Conservation (phyloP, 2,797 vertebrate genomes). For the Periparus ater region DNA sequence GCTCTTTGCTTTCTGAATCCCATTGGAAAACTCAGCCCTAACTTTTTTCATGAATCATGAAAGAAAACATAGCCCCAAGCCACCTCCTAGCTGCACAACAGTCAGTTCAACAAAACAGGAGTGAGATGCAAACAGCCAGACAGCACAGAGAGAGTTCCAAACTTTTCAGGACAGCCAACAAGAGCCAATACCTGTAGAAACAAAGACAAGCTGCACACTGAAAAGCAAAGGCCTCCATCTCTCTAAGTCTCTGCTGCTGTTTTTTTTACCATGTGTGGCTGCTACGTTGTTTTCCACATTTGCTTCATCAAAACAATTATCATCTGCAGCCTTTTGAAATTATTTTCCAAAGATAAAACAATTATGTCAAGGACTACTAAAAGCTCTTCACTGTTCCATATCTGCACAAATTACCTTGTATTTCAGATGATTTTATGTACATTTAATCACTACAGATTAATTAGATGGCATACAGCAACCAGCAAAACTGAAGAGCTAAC, state of each 20-base stretch:
- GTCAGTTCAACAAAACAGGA: not conserved
- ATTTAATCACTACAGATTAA: constrained; percentile 82
- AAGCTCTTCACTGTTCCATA: constrained; percentile 70
- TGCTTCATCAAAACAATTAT: constrained; percentile 72
- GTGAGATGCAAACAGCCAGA: not conserved
- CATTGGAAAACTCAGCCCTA: not conserved
- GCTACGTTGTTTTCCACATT: constrained; percentile 19
- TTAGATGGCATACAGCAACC: constrained; percentile 73
- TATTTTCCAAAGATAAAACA: constrained; percentile 70
- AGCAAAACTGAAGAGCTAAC: constrained; percentile 75
- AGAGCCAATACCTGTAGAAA: not conserved
- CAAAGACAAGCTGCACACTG: not conserved
- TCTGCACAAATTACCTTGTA: constrained; percentile 73
- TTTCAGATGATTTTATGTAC: constrained; percentile 75
- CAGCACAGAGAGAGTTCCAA: not conserved
- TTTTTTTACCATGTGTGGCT: not conserved
- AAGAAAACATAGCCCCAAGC: constrained; percentile 29
- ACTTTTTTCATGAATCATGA: constrained; percentile 20
- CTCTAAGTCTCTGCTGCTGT: not conserved
- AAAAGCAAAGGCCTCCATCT: not conserved
- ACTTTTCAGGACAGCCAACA: not conserved
- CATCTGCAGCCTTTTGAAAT: constrained; percentile 64
- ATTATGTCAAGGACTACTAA: constrained; percentile 57
- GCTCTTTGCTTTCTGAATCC: not conserved
- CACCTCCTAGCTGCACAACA: not conserved